Evolutionary conservation across 35 echinoderm and acorn worm species (phyloP).

Genomic region (Ptychodera flava): DNA sequence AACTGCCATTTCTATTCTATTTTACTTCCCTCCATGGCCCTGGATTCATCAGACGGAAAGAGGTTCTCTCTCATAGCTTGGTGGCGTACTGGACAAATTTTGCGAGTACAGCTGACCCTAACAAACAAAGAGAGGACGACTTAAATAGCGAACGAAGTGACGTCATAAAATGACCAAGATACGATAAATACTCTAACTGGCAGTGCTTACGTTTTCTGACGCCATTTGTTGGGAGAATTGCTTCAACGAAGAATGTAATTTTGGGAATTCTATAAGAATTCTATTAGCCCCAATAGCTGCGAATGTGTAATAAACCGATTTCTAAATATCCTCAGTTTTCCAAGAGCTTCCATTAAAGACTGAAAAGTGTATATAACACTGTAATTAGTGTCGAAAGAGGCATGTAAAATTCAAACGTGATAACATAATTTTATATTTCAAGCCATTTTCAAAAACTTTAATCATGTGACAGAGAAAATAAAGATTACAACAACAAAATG

Average conservation of each 20-base stretch:
- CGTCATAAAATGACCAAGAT: not conserved
- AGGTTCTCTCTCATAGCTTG: slow-evolving; percentile 17
- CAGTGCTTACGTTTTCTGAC: not conserved
- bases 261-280: slow-evolving; percentile 3
- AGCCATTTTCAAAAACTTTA: no score
- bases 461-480: no score
- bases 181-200: not conserved
- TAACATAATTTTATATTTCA: no score
- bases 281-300: no score
- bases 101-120: slow-evolving; percentile 34
- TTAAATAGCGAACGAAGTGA: not conserved
- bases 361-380: no score
- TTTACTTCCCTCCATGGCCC: not conserved
- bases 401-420: no score
- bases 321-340: no score
- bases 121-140: not conserved
- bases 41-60: not conserved
- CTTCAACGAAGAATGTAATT: not conserved
- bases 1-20: slow-evolving; percentile 40
- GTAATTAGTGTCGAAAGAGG: no score
- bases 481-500: no score
- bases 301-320: no score
- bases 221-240: not conserved
- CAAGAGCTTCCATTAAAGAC: no score
- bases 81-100: slow-evolving; percentile 38